A percentile compares a stretch with the other conserved stretches of the same genome.
Conservation (phyloP, 2,888 invertebrate species). For the Caradrina kadenii region DNA sequence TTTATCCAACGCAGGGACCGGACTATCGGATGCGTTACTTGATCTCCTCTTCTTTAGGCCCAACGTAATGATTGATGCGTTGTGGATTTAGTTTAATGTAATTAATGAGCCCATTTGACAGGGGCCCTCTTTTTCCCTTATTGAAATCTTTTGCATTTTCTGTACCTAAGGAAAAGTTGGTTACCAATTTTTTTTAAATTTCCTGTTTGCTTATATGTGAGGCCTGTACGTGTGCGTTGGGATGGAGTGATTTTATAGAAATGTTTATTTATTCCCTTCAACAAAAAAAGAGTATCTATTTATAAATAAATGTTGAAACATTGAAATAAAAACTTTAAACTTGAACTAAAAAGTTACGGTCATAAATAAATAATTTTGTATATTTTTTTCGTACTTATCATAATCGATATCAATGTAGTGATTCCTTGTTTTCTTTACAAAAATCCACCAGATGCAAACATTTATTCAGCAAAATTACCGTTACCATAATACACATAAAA, state of each 20-base stretch:
- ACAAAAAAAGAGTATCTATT: too few species aligned
- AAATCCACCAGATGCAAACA: slow-evolving; percentile 15
- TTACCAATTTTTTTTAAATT: background rate
- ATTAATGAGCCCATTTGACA: slow-evolving; percentile 69
- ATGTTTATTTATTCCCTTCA: too few species aligned
- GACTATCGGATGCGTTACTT: slow-evolving; percentile 77
- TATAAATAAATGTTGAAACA: too few species aligned
- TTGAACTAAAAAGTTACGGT: too few species aligned
- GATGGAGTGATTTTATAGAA: too few species aligned
- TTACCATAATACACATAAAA: slow-evolving; percentile 46
- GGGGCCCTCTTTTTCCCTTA: slow-evolving; percentile 45
- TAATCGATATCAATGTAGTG: background rate
- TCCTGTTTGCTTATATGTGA: background rate
- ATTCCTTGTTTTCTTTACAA: background rate
- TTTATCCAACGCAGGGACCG: slow-evolving; percentile 80
- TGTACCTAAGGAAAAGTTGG: slow-evolving; percentile 7
- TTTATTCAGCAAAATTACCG: slow-evolving; percentile 4
- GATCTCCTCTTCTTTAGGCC: slow-evolving; percentile 73
- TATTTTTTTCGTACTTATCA: background rate
- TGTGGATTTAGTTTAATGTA: slow-evolving; percentile 72
- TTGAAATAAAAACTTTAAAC: too few species aligned
- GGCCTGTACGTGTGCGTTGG: too few species aligned
- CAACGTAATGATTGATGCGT: slow-evolving; percentile 82
- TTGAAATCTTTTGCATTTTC: slow-evolving; percentile 41
- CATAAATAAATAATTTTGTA: too few species aligned